phyloP scores from a whole-genome alignment of 2,113 vertebrate species.

The Willisornis vidua region DNA sequence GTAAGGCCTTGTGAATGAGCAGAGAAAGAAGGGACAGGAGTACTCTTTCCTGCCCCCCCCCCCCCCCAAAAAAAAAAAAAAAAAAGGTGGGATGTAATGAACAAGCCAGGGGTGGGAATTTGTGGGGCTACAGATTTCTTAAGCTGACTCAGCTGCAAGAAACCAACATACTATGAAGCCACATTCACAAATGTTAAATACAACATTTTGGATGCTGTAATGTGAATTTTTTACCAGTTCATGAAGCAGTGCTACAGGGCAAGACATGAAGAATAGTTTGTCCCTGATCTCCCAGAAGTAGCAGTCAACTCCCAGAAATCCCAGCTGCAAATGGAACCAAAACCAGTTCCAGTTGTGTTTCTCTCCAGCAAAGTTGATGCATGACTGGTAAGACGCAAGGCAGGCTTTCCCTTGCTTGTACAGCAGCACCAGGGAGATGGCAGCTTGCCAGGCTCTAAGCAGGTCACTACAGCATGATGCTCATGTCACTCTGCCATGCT shows the following conservation, averaged over 20 bases:
- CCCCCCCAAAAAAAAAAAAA: too few relatives aligned
- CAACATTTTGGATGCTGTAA: neutral
- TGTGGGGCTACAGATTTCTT: neutral
- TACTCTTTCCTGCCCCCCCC: neutral
- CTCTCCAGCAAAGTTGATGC: neutral
- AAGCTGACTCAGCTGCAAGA: neutral
- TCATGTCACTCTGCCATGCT: neutral
- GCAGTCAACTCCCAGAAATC: neutral
- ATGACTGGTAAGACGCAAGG: rapidly evolving
- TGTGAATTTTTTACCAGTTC: neutral
- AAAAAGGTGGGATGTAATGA: neutral
- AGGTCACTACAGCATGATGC: rapidly evolving
- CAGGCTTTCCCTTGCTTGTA: rapidly evolving
- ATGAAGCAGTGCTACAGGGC: neutral
- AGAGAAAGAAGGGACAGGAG: neutral
- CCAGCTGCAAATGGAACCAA: neutral
- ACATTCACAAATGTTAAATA: neutral
- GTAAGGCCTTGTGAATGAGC: neutral
- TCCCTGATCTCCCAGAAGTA: neutral
- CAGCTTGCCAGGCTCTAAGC: neutral
- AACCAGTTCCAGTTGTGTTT: neutral
- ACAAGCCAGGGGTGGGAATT: neutral
- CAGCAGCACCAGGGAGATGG: neutral
- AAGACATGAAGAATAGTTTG: neutral
- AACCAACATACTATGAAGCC: neutral